phyloP scores from a whole-genome alignment of 1,140 invertebrate genomes.

The Meloidogyne hapla region DNA sequence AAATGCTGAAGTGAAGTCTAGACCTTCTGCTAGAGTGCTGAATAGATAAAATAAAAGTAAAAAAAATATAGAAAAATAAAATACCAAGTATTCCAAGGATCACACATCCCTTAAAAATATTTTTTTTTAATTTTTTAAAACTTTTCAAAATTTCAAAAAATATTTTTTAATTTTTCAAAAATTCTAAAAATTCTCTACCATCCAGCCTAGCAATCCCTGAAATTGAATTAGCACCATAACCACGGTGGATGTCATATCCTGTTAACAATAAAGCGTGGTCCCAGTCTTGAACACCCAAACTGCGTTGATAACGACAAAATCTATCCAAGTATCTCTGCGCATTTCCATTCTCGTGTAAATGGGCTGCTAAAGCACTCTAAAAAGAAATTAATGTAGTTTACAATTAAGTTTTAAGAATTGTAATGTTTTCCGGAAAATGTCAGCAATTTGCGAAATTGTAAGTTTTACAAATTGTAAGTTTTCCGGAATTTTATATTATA shows the following conservation, averaged over 20 bases:
- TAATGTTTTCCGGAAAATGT: neutral
- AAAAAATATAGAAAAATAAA: too few species aligned
- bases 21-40: conserved; percentile 59
- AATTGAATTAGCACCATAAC: conserved; percentile 60
- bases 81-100: conserved; percentile 57
- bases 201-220: conserved; percentile 62
- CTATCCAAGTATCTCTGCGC: conserved; percentile 60
- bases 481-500: too few species aligned
- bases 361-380: conserved; percentile 54
- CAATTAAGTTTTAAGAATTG: neutral
- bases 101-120: conserved; percentile 57
- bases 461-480: too few species aligned
- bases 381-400: neutral
- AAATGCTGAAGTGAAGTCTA: conserved; percentile 63
- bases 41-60: conserved; percentile 5
- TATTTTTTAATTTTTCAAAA: neutral
- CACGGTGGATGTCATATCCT: conserved; percentile 63
- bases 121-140: too few species aligned
- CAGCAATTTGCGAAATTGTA: too few species aligned
- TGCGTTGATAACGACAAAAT: conserved; percentile 61
- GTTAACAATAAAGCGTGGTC: conserved; percentile 63
- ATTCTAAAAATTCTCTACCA: neutral
- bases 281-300: conserved; percentile 59
- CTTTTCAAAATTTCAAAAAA: neutral
- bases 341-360: conserved; percentile 60